Evolutionary conservation across 2,888 invertebrate species (phyloP).

Genomic region (Caenorhabditis wallacei): DNA sequence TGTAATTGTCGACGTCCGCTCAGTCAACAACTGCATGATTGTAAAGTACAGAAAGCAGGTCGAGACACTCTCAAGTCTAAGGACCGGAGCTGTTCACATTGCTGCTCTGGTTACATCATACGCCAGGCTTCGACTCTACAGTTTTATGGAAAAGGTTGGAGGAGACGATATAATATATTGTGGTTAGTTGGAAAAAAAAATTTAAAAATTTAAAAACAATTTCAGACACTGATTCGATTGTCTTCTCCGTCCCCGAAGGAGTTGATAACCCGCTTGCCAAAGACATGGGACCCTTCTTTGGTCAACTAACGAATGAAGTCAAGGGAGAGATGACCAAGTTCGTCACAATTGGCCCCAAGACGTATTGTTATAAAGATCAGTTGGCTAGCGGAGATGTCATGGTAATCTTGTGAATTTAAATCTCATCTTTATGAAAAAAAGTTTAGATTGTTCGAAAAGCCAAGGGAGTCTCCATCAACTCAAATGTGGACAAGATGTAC

Average conservation of each 20-base stretch:
- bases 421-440: background rate
- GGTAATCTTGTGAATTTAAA: background rate
- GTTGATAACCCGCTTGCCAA: background rate
- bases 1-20: background rate
- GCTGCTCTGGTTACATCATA: background rate
- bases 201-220: too few species aligned
- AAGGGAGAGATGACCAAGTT: background rate
- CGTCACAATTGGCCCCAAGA: background rate
- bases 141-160: slow-evolving; percentile 5
- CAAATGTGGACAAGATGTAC: background rate
- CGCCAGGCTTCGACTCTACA: background rate
- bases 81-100: background rate
- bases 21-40: background rate
- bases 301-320: slow-evolving; percentile 1
- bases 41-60: background rate
- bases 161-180: background rate
- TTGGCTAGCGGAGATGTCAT: background rate
- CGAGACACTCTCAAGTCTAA: slow-evolving; percentile 1
- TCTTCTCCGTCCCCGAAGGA: background rate
- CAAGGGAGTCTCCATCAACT: background rate
- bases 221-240: background rate
- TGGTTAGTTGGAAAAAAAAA: background rate
- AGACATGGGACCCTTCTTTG: background rate
- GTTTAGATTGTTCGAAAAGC: background rate
- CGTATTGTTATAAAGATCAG: background rate